Conservation (phyloP, 2,888 invertebrate species). For the Electrophaes corylata region DNA sequence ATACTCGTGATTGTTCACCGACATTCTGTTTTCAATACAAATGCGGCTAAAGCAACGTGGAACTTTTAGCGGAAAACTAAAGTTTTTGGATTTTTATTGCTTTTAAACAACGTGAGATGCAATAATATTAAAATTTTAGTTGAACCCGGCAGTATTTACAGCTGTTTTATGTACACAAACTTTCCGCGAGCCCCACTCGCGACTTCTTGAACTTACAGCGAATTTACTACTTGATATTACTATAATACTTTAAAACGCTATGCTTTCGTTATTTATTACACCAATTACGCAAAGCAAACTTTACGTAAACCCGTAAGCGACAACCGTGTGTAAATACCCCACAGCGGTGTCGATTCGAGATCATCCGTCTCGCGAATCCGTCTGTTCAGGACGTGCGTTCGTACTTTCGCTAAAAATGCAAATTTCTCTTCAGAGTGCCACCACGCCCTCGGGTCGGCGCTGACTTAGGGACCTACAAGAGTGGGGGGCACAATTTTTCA, state of each 20-base stretch:
- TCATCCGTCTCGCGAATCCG: conserved; percentile 76
- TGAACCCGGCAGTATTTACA: conserved; percentile 45
- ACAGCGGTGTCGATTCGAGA: conserved; percentile 52
- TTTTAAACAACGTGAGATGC: conserved; percentile 79
- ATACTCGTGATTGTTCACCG: no score
- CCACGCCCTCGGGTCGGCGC: conserved; percentile 69
- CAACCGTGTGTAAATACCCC: conserved; percentile 27
- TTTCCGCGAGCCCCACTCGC: conserved; percentile 33
- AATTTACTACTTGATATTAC: conserved; percentile 36
- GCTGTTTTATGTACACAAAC: conserved; percentile 42
- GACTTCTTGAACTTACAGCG: conserved; percentile 35
- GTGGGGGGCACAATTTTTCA: conserved; percentile 74
- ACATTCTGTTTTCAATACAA: conserved; percentile 4
- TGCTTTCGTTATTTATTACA: conserved; percentile 4
- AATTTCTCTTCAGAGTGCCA: conserved; percentile 73
- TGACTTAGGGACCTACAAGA: conserved; percentile 61
- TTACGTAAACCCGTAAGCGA: conserved; percentile 24
- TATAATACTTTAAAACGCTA: neutral
- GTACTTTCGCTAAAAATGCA: conserved; percentile 82
- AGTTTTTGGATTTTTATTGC: conserved; percentile 80
- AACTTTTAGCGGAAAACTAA: conserved; percentile 78
- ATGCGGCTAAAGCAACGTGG: conserved; percentile 70
- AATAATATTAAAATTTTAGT: conserved; percentile 76
- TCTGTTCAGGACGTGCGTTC: conserved; percentile 75
- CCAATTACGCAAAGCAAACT: conserved; percentile 8